Conservation (phyloP, 2,113 vertebrate genomes). For the Strix uralensis region DNA sequence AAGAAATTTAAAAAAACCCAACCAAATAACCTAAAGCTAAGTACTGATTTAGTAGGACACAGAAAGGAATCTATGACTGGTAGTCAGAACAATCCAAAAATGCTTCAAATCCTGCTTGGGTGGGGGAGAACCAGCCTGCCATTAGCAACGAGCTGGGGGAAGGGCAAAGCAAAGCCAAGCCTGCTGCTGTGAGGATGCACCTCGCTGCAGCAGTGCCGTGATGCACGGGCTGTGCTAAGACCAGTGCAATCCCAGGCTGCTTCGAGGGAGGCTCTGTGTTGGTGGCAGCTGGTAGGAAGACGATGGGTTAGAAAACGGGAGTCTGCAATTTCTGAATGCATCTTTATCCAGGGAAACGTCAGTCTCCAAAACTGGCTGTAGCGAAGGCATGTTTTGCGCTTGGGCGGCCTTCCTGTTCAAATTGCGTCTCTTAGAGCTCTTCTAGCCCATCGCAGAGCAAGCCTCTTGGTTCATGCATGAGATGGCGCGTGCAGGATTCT, state of each 20-base stretch:
- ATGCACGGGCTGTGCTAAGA: neutral
- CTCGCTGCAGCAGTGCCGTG: neutral
- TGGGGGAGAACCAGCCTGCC: neutral
- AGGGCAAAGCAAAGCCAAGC: neutral
- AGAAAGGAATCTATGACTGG: neutral
- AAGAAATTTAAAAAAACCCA: neutral
- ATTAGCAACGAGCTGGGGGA: neutral
- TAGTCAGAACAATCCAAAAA: neutral
- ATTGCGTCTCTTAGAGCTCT: neutral
- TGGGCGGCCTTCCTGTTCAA: neutral
- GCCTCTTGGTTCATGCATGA: constrained; percentile 26
- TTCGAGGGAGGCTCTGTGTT: neutral
- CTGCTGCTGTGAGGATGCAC: neutral
- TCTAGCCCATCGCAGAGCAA: neutral
- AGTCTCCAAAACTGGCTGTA: neutral
- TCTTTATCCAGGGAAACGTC: neutral
- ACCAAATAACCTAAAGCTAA: neutral
- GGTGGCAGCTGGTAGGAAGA: neutral
- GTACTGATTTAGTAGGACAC: neutral
- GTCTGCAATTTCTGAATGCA: neutral
- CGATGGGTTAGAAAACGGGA: neutral
- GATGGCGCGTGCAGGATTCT: constrained; percentile 18
- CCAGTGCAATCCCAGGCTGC: neutral
- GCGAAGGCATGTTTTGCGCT: neutral
- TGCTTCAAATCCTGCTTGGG: neutral